Evolutionary conservation across 2,797 vertebrate genomes (phyloP), one percentile per base, ranked within the genome.

Genomic region (Cynodonichthys magdalenae): DNA sequence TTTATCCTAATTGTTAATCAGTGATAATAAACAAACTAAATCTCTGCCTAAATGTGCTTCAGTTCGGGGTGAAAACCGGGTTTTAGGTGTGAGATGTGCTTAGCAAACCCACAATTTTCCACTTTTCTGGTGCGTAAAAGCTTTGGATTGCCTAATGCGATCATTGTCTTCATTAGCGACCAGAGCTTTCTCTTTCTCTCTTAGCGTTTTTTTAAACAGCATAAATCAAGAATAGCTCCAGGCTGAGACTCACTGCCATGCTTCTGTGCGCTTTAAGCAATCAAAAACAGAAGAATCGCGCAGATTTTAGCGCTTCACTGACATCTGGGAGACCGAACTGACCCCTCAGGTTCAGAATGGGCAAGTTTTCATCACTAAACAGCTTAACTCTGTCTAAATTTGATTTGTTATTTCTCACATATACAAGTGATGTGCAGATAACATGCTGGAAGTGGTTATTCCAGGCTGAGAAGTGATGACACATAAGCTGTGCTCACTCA

Each of bases 1-100:
- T 69, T 62, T 27, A 66, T 31, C 34, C 63, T 20, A 36, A 82
- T 80, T 77, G 71, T 71, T 82, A 56, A 79, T 70, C 41, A 48
- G 17, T 47, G 57, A 55, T 51, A 58, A 72, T 48, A 61, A 75
- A 75, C 66, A 68, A 69, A 53, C 29, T 52, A 0, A 10, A 9
- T 0, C 15, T 12, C 19, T 50, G 42, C 75, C 59, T 64, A 52
- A 61, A 66, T 41, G 55, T 41, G 17, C 31, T 51, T 64, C 49
- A 29, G 60, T 69, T 51, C 47, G 7, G 51, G 52, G 2, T 15
- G 15, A 36, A 31, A 36, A 5, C 31, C 0, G 20, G 0, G 50
- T 48, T 75, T 4, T 42, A 27, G 29, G 17, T 17, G 52, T 0
- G 48, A 39, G 5, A 17, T 57, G 34, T 15, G 24, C 42, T 46